These are phyloP conservation scores for Galaxea fascicularis DNA, from an alignment of 92 coral and sea anemone genomes.

Conservation along the genomic window DNA sequence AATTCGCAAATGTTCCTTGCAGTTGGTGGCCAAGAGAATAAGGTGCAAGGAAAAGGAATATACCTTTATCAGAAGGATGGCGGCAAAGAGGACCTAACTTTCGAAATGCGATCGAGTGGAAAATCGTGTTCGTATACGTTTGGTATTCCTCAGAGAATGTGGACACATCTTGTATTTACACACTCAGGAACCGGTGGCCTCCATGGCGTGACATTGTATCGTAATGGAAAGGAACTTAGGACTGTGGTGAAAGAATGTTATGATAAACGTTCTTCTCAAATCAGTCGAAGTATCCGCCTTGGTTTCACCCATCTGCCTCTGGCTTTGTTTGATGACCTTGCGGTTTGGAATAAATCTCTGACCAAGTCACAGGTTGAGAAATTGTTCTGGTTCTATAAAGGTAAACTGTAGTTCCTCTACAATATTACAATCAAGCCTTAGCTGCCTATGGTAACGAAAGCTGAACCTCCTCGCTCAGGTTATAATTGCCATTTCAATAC, in stretches of 20 bases:
- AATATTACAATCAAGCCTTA: neutral
- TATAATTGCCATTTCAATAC: too few species aligned
- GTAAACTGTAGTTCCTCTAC: neutral
- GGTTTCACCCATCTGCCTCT: neutral
- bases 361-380: constrained; percentile 4
- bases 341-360: neutral
- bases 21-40: neutral
- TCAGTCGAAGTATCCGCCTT: neutral
- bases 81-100: constrained; percentile 13
- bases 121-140: neutral
- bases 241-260: neutral
- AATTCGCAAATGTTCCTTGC: neutral
- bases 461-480: too few species aligned
- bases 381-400: constrained; percentile 17
- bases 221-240: neutral
- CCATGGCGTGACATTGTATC: neutral
- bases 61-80: constrained; percentile 4
- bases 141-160: constrained; percentile 15
- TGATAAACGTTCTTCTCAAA: neutral
- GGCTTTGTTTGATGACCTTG: constrained; percentile 16
- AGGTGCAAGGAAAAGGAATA: neutral
- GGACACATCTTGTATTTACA: constrained; percentile 18
- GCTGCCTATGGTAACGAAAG: too few species aligned
- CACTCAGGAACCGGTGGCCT: neutral
- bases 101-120: neutral